Base-by-base conservation (phyloP, 1,140 invertebrate genomes). In the Paraescarpia echinospica region DNA sequence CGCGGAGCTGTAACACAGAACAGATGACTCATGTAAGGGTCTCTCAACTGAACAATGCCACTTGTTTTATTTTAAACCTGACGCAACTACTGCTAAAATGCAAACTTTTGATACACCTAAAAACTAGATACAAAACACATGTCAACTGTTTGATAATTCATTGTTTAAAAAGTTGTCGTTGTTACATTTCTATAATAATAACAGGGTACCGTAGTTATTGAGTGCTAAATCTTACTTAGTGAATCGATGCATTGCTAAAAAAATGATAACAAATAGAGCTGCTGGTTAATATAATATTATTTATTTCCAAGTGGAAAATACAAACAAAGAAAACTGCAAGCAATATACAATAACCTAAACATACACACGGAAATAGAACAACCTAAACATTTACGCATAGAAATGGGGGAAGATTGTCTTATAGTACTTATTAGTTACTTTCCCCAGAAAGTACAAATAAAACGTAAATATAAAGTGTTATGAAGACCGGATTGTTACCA, bases 1-100 rank as follows among this genome's bases (percentile, higher is more conserved):
- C 97, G 96, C 6, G 98, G 98, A 0, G 98, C 98, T 96, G 94
- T 34, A 95, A 95, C 35, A 92, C 89, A 94, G 89, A 94, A 92
- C 93, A 93, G 33, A 77, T 18, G 22, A 77, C 59, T 77, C 18
- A 35, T 35, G 2, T 27, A 77, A 2, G 22, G 59, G 59, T 77
- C 59, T 51, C 48, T 77, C 59, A 77, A 27, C 59, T 77, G 59
- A 77, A 77, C 22, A 77, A 77, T 77, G 59, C 8, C 59, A 77
- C 8, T 27, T 77, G 14, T 77, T 77, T 27, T 77, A 77, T 18
- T 18, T 12, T 6, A 6, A 41, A 41, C 41, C n/a, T n/a, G 22
- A 77, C 8, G 59, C 27, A 41, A 77, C 59, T 77, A 18, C 48
- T 9, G 48, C 48, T 51, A 51, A 77, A 77, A 77, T 77, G 59